Base-by-base conservation (phyloP, 2,888 invertebrate species). In the Drosophila dives region DNA sequence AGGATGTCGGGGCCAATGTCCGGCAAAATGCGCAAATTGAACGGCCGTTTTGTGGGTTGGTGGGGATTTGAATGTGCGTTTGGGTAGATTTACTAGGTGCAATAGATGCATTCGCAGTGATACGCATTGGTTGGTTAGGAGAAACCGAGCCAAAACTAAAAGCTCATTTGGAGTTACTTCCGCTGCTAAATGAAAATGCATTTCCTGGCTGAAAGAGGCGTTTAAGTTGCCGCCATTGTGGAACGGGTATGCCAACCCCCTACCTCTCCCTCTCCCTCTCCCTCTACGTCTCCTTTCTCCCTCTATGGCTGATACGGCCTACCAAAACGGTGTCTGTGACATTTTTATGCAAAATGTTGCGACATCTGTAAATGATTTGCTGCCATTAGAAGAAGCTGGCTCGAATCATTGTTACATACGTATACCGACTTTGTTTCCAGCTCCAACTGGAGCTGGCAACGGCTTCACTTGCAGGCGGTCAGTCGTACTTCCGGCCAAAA, bases 141-240 rank as follows among this genome's bases (percentile, higher is more conserved):
- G 63, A 74, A 75, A 72, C 72, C 73, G 73, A 58, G 77, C 58
- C 79, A 91, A 92, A 92, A 92, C 92, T 92, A 92, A 92, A 92
- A 91, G 89, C 91, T 92, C 87, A 92, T 92, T 92, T 91, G 91
- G 80, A 85, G 84, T 80, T 82, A 91, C 90, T 91, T 92, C 92
- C 92, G 91, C 72, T 89, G 80, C 83, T 79, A 90, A 89, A 92
- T 91, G 91, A 89, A 92, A 92, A 89, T 91, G 91, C 92, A 92
- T 92, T 92, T 92, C 92, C 92, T 92, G 91, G 75, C 71, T 77
- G 79, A 64, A 70, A 88, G 86, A 83, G 70, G 69, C 81, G 76
- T 86, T 80, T 82, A 81, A 75, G 76, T 66, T 59, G 61, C 68
- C 71, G 70, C 65, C 70, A 70, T 59, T 72, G 33, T 70, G 65